A percentile compares a stretch with the other conserved stretches of the same genome.
Evolutionary conservation across 2,888 invertebrate genomes (phyloP).

Genomic region (Salpingus planirostris): DNA sequence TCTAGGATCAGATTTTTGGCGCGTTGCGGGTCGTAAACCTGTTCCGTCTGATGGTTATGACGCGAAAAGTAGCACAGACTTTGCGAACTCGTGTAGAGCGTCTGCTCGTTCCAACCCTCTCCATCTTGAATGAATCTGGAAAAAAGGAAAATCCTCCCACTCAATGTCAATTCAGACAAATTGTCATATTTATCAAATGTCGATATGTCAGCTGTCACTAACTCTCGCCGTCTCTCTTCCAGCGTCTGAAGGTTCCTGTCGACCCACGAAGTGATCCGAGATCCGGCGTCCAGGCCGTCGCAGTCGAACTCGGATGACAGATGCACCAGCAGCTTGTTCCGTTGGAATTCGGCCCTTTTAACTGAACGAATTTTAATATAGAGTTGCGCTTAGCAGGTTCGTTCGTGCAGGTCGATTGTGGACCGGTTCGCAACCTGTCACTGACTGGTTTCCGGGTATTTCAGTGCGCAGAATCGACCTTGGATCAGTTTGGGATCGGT

Average conservation of each 20-base stretch:
- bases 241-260: slow-evolving; percentile 54
- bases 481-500: too few species aligned
- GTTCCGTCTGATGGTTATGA: slow-evolving; percentile 42
- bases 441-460: too few species aligned
- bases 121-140: slow-evolving; percentile 38
- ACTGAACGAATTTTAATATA: slow-evolving; percentile 6
- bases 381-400: too few species aligned
- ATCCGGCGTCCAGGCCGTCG: slow-evolving; percentile 49
- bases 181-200: too few species aligned
- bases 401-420: too few species aligned
- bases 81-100: slow-evolving; percentile 48
- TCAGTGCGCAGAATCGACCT: too few species aligned
- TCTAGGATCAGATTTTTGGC: slow-evolving; percentile 51
- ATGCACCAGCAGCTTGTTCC: slow-evolving; percentile 49
- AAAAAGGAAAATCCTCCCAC: too few species aligned
- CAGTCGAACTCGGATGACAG: slow-evolving; percentile 51
- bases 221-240: slow-evolving; percentile 53
- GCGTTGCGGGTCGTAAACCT: slow-evolving; percentile 45
- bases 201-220: too few species aligned
- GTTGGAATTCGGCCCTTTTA: slow-evolving; percentile 10
- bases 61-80: slow-evolving; percentile 49
- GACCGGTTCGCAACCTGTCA: too few species aligned
- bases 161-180: too few species aligned
- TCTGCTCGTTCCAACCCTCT: slow-evolving; percentile 43
- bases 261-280: slow-evolving; percentile 51